These are phyloP conservation scores for Drosophila infuscata DNA, from an alignment of 2,888 invertebrate genomes.

Conservation along the genomic window DNA sequence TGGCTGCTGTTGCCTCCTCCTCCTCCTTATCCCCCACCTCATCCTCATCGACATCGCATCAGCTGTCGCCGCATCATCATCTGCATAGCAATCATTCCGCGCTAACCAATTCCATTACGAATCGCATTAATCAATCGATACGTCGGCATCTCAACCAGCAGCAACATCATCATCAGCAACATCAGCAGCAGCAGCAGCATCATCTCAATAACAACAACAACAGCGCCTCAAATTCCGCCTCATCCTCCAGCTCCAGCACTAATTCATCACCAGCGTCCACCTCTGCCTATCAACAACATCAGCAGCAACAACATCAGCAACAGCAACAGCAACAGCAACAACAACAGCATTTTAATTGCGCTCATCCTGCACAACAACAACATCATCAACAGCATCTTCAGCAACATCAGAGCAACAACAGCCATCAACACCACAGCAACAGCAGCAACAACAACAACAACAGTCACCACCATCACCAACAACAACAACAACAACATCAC, in stretches of 20 bases:
- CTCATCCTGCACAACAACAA: slow-evolving; percentile 69
- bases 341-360: slow-evolving; percentile 66
- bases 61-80: slow-evolving; percentile 59
- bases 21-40: slow-evolving; percentile 45
- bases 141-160: slow-evolving; percentile 82
- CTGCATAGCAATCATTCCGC: slow-evolving; percentile 71
- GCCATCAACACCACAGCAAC: slow-evolving; percentile 37
- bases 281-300: slow-evolving; percentile 44
- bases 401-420: slow-evolving; percentile 51
- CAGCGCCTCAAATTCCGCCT: slow-evolving; percentile 35
- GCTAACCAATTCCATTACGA: slow-evolving; percentile 82
- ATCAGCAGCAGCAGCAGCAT: slow-evolving; percentile 15
- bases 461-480: slow-evolving; percentile 61
- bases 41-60: slow-evolving; percentile 29
- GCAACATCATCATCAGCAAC: slow-evolving; percentile 61
- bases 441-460: slow-evolving; percentile 44
- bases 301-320: slow-evolving; percentile 53
- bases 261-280: slow-evolving; percentile 39
- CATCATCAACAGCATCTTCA: slow-evolving; percentile 53
- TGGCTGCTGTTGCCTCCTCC: slow-evolving; percentile 49
- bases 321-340: slow-evolving; percentile 49
- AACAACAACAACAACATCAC: slow-evolving; percentile 49
- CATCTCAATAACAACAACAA: slow-evolving; percentile 43
- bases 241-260: slow-evolving; percentile 26
- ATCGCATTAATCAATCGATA: slow-evolving; percentile 83